Conservation (phyloP, 2,113 vertebrate genomes). For the Phylloscopus whistleri region DNA sequence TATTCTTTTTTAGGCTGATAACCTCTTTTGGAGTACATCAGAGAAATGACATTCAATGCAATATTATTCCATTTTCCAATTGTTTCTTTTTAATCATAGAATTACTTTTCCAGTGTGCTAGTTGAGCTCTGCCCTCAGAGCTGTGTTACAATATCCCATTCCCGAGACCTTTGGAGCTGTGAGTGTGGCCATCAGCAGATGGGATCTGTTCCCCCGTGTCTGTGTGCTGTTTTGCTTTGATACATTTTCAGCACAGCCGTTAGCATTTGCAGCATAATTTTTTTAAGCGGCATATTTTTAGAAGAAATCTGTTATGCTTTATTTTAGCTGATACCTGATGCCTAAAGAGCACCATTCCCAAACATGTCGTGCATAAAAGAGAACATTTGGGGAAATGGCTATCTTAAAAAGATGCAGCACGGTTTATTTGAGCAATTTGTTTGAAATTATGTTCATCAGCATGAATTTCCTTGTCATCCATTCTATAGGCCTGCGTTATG, state of each 20-base stretch:
- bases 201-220: neutral
- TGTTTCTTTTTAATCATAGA: neutral
- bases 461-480: constrained; percentile 20
- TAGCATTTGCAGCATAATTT: constrained; percentile 19
- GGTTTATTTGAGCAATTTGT: constrained; percentile 36
- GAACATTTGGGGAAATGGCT: neutral
- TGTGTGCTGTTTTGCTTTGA: neutral
- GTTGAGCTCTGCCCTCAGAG: neutral
- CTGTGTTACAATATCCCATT: neutral
- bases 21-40: neutral
- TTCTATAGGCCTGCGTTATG: constrained; percentile 38
- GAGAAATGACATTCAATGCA: neutral
- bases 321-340: constrained; percentile 46
- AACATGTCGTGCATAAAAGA: neutral
- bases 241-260: constrained; percentile 9
- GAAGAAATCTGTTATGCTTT: constrained; percentile 33
- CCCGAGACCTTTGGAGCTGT: neutral
- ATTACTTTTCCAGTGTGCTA: neutral
- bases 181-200: constrained; percentile 6
- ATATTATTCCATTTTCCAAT: neutral
- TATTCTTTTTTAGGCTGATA: constrained; percentile 10
- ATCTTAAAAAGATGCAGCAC: constrained; percentile 13
- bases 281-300: constrained; percentile 59
- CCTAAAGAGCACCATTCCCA: constrained; percentile 19
- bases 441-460: constrained; percentile 39